A percentile compares a stretch with the other conserved stretches of the same genome.
phyloP scores from a whole-genome alignment of 2,888 invertebrate genomes.

The Calliopum simillimum region DNA sequence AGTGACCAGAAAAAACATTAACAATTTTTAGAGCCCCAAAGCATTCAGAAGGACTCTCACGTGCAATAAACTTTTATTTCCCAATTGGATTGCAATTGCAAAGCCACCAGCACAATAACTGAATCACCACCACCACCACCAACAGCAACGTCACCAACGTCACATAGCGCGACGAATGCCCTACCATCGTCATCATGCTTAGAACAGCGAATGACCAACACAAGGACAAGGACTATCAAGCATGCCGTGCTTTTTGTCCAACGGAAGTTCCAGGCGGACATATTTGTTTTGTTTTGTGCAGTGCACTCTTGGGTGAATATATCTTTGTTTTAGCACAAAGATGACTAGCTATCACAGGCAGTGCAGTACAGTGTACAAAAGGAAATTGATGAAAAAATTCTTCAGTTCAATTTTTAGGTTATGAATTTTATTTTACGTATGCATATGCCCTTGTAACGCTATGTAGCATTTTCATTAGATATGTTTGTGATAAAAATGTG shows the following conservation, averaged over 20 bases:
- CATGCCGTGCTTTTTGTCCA: neutral
- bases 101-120: neutral
- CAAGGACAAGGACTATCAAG: too few relatives aligned
- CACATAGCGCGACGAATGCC: constrained; percentile 2
- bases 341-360: too few relatives aligned
- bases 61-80: constrained; percentile 20
- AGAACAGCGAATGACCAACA: too few relatives aligned
- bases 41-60: constrained; percentile 7
- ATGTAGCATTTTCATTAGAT: too few relatives aligned
- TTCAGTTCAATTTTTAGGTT: too few relatives aligned
- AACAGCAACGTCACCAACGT: neutral
- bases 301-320: neutral
- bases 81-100: constrained; percentile 15
- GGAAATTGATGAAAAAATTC: too few relatives aligned
- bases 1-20: neutral
- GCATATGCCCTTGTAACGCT: too few relatives aligned
- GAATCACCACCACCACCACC: neutral
- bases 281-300: neutral
- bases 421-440: too few relatives aligned
- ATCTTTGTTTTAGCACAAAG: neutral
- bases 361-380: too few relatives aligned
- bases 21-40: constrained; percentile 8
- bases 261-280: constrained; percentile 6
- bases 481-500: too few relatives aligned
- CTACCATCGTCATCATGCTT: too few relatives aligned